These are phyloP conservation scores for Galerucella pusilla DNA, from an alignment of 2,888 invertebrate species.

Conservation along the genomic window DNA sequence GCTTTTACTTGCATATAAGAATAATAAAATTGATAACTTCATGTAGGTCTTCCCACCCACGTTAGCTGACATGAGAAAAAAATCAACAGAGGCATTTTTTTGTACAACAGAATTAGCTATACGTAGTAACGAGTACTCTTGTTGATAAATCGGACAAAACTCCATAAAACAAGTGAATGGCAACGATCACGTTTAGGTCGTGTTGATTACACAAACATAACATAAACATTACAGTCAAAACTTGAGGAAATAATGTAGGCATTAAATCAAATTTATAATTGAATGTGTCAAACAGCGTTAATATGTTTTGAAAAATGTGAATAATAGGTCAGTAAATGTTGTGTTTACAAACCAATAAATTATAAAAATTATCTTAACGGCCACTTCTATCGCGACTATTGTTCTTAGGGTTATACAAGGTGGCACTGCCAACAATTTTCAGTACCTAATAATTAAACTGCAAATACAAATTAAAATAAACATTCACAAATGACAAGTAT, in stretches of 20 bases:
- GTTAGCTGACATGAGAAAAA: background rate
- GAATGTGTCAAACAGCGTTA: slow-evolving; percentile 44
- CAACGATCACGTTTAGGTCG: slow-evolving; percentile 12
- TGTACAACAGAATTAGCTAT: background rate
- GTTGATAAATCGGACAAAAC: slow-evolving; percentile 17
- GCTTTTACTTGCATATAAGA: background rate
- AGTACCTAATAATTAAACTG: background rate
- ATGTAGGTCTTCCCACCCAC: slow-evolving; percentile 16
- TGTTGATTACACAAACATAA: slow-evolving; percentile 10
- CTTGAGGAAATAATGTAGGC: slow-evolving; percentile 34
- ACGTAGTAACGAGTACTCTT: background rate
- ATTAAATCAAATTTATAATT: slow-evolving; percentile 47
- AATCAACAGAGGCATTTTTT: background rate
- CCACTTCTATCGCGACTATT: slow-evolving; percentile 28
- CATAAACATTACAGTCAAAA: slow-evolving; percentile 27
- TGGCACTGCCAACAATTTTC: background rate
- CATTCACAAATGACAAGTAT: background rate
- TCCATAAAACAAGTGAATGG: slow-evolving; percentile 10
- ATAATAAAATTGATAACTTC: slow-evolving; percentile 10
- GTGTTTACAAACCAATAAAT: slow-evolving; percentile 40
- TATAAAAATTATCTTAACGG: slow-evolving; percentile 39
- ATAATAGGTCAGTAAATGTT: slow-evolving; percentile 36
- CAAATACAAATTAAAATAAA: background rate
- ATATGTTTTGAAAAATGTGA: slow-evolving; percentile 39
- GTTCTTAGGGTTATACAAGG: slow-evolving; percentile 14